Conservation (phyloP, 2,888 invertebrate species). For the Argyresthia albistria region DNA sequence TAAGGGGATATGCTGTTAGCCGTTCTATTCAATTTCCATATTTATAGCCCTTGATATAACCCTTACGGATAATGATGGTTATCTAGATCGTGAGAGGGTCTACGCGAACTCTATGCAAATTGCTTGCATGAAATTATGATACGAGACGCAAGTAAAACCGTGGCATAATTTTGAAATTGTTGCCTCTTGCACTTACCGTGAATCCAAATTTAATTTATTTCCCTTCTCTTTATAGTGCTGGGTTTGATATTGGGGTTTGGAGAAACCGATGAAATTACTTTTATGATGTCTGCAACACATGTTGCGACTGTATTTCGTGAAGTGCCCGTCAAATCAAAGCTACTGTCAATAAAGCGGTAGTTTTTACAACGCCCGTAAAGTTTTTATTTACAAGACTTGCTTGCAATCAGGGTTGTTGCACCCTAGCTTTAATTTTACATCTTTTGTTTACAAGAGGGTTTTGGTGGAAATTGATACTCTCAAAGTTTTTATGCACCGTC, state of each 20-base stretch:
- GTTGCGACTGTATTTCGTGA: background rate
- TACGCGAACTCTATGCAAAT: constrained; percentile 12
- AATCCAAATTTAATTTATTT: too few species aligned
- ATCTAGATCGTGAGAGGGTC: constrained; percentile 15
- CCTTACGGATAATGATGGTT: constrained; percentile 14
- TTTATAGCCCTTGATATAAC: constrained; percentile 17
- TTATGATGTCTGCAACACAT: background rate
- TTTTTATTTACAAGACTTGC: background rate
- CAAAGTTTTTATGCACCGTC: too few species aligned
- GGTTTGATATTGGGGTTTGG: too few species aligned
- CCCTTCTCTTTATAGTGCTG: too few species aligned
- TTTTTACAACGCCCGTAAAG: background rate
- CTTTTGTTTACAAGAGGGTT: too few species aligned
- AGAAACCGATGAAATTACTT: too few species aligned
- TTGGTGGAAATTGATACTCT: too few species aligned
- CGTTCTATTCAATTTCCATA: constrained; percentile 18
- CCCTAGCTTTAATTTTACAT: too few species aligned
- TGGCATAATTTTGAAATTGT: background rate
- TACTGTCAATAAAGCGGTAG: background rate
- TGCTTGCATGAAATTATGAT: constrained; percentile 4
- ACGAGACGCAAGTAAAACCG: background rate
- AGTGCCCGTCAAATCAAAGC: background rate
- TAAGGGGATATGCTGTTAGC: constrained; percentile 3
- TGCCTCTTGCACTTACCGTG: too few species aligned
- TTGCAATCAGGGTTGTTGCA: background rate